Evolutionary conservation across 2,888 invertebrate species (phyloP), one percentile per base, ranked within the genome.

Genomic region (Lucinisca nassula): DNA sequence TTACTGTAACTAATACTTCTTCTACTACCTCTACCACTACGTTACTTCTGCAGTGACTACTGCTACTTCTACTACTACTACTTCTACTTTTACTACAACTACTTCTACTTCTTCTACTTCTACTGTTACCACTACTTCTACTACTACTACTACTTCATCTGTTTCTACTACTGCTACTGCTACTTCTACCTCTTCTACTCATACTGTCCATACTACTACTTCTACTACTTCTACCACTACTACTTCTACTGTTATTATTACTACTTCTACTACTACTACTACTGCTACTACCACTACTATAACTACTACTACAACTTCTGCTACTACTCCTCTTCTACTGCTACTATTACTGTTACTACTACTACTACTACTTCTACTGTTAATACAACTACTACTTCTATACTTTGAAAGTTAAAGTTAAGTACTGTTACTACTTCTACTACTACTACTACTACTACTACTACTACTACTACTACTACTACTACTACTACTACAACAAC

Each of bases 41-140:
- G 12, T 17, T 49, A 17, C 49, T 49, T 12, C 49, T 49, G 17
- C 49, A 49, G 17, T 49, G 49, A 49, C 49, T 49, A 17, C 67
- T 67, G 73, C 17, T 84, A 55, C 80, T 80, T 58, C 67, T 35
- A 58, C 24, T 79, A 84, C 77, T 85, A 76, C 55, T 78, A 35
- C 38, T 27, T 40, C 51, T 79, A 84, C 55, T 85, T 75, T 40
- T 84, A 70, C 40, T 35, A 79, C 27, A 35, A 86, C 40, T 85
- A 70, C 58, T 30, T 70, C 55, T 79, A 77, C 27, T 77, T 72
- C 12, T 14, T 49, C 14, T 81, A 85, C 55, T 85, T 84, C 77
- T 67, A 17, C 67, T 67, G 24, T 24, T 67, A 67, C 67, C 24
- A 67, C 67, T 17, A 17, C 67, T 67, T 17, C 67, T 49, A 49